Conservation (phyloP, 2,888 invertebrate genomes). For the Athripsodes cinereus region DNA sequence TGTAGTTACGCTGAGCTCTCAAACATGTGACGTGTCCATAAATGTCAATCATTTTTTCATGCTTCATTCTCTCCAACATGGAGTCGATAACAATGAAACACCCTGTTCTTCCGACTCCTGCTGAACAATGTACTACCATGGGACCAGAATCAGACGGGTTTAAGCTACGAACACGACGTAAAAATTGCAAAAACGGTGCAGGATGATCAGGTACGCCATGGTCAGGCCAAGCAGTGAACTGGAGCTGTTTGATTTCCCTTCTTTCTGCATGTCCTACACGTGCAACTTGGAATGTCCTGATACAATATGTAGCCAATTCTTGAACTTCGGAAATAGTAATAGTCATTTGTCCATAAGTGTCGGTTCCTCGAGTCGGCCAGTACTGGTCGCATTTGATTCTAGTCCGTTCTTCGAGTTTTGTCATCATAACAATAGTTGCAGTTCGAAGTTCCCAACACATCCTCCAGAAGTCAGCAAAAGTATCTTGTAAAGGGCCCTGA, state of each 20-base stretch:
- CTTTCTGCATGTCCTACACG: constrained; percentile 76
- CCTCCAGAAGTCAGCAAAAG: constrained; percentile 97
- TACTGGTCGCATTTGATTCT: constrained; percentile 97
- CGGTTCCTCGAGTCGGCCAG: constrained; percentile 93
- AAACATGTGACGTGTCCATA: constrained; percentile 98
- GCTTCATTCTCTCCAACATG: constrained; percentile 94
- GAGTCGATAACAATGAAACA: constrained; percentile 99
- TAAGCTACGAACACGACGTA: constrained; percentile 84
- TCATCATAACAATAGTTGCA: constrained; percentile 98
- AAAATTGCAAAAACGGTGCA: constrained; percentile 95
- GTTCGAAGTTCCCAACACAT: constrained; percentile 99
- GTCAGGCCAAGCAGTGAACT: constrained; percentile 99
- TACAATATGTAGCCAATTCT: constrained; percentile 96
- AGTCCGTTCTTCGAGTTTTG: constrained; percentile 93
- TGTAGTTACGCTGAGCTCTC: constrained; percentile 96
- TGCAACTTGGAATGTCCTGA: constrained; percentile 90
- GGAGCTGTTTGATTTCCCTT: constrained; percentile 93
- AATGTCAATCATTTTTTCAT: constrained; percentile 97
- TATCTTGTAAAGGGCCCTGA: constrained; percentile 96
- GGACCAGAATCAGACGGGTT: constrained; percentile 93
- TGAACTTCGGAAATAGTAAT: constrained; percentile 92
- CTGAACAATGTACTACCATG: constrained; percentile 89
- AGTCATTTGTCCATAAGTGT: constrained; percentile 92
- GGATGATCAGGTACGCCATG: constrained; percentile 99
- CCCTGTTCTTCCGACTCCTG: constrained; percentile 89